Base-by-base conservation (phyloP, 2,113 vertebrate genomes). In the Mobula birostris region DNA sequence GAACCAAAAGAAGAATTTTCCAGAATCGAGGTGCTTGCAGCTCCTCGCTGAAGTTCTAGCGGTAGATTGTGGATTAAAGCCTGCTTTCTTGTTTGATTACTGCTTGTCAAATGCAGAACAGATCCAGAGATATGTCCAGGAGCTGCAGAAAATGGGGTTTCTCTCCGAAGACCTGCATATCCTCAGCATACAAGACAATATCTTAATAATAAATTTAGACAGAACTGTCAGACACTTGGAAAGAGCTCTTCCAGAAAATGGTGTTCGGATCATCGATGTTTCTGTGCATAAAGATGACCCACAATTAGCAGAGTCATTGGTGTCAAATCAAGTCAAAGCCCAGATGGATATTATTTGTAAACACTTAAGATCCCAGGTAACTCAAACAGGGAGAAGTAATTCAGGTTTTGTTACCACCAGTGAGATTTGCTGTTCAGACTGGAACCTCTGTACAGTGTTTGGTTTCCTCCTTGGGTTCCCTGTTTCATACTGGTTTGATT, bases 391-490 rank as follows among this genome's bases (percentile, higher is more conserved):
- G 0, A 56, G 27, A 80, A 0, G 74, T 94, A 90, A 74, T 27
- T 56, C 36, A 29, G 24, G 70, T 72, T 1, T 88, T 0, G 48
- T 96, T 94, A 95, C 96, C 90, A 95, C 94, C 95, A 95, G 96
- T 94, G 95, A 95, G 88, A 95, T 97, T 0, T 94, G 2, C 7
- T 76, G 95, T 15, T 0, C 94, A 0, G 95, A 95, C 1, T 99
- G 98, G 98, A 98, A 99, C 95, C 96, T 99, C 77, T 99, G 98
- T 95, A 97, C 98, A 2, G 1, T 98, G 0, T 97, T 98, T 40
- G 99, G 99, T 24, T 95, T 98, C 88, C 96, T 99, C 94, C 95
- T 99, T 94, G 98, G 98, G 90, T 99, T 98, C 95, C 98, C 98
- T 0, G 96, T 96, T 0, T 95, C 96, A 0, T 99, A 99, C 94